Conservation (phyloP, 2,888 invertebrate genomes). For the Eudemis profundana region DNA sequence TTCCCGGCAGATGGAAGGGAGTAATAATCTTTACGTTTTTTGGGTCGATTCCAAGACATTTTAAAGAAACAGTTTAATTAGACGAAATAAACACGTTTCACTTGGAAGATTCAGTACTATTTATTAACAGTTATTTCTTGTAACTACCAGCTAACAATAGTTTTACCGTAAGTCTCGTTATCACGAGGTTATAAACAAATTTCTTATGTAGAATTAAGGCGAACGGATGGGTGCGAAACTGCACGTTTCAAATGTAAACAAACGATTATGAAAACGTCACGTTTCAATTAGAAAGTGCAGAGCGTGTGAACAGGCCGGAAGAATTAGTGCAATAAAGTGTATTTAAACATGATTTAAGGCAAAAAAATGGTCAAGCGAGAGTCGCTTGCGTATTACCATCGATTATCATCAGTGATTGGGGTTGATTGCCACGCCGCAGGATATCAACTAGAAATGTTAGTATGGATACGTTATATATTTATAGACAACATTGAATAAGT, state of each 20-base stretch:
- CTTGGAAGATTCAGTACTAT: constrained; percentile 2
- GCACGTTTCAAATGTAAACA: constrained; percentile 31
- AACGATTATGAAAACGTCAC: constrained; percentile 29
- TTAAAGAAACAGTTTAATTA: constrained; percentile 24
- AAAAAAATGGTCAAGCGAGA: background rate
- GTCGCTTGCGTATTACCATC: background rate
- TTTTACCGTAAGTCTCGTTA: constrained; percentile 5
- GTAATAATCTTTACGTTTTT: constrained; percentile 25
- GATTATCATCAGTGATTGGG: too few relatives aligned
- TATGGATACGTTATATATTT: too few relatives aligned
- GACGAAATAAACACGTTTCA: constrained; percentile 16
- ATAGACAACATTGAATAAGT: too few relatives aligned
- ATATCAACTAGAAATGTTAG: too few relatives aligned
- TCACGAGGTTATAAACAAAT: background rate
- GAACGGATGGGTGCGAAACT: constrained; percentile 22
- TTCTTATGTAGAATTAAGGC: constrained; percentile 12
- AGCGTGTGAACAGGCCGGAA: constrained; percentile 32
- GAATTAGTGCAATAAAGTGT: constrained; percentile 26
- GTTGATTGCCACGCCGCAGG: too few relatives aligned
- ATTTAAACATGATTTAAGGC: constrained; percentile 4
- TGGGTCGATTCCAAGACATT: constrained; percentile 36
- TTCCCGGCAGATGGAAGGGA: constrained; percentile 23
- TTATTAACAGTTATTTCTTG: constrained; percentile 16
- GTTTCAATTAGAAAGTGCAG: constrained; percentile 40
- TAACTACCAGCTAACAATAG: constrained; percentile 15